phyloP scores from a whole-genome alignment of 2,888 invertebrate species.

The Scaptomyza cyrtandrae region DNA sequence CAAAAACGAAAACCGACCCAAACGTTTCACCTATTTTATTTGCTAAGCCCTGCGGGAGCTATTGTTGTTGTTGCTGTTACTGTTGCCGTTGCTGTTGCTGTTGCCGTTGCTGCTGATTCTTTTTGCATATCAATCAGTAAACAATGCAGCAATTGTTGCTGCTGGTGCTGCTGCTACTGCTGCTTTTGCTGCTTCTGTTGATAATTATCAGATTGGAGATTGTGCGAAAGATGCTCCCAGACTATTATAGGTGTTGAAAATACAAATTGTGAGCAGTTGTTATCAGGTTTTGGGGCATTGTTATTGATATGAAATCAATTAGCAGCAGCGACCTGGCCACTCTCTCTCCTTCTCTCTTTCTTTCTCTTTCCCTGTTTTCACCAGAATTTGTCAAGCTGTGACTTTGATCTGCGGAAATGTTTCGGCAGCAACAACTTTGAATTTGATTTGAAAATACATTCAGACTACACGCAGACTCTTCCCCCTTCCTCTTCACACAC shows the following conservation, averaged over 20 bases:
- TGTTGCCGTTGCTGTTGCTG: constrained; percentile 4
- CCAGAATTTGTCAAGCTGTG: constrained; percentile 77
- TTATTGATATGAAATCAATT: constrained; percentile 77
- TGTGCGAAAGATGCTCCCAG: constrained; percentile 52
- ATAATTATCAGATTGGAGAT: constrained; percentile 52
- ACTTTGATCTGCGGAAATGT: constrained; percentile 80
- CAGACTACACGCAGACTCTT: constrained; percentile 4
- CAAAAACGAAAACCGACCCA: constrained; percentile 52
- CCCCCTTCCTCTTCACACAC: neutral
- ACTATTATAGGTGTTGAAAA: constrained; percentile 69
- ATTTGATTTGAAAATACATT: constrained; percentile 73
- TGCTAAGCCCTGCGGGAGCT: constrained; percentile 11
- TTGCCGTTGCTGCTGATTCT: constrained; percentile 6
- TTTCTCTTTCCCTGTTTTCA: constrained; percentile 42
- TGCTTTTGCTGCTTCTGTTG: constrained; percentile 48
- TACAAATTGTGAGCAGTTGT: constrained; percentile 57
- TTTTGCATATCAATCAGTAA: constrained; percentile 67
- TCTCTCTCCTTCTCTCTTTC: neutral
- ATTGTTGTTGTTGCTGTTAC: neutral
- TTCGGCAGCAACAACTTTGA: constrained; percentile 69
- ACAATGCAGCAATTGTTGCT: constrained; percentile 23
- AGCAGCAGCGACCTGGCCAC: constrained; percentile 56
- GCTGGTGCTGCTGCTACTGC: constrained; percentile 35
- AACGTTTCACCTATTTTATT: constrained; percentile 26
- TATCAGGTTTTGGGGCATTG: constrained; percentile 58